Conservation (phyloP, 2,113 vertebrate genomes). For the Pongo abelii region DNA sequence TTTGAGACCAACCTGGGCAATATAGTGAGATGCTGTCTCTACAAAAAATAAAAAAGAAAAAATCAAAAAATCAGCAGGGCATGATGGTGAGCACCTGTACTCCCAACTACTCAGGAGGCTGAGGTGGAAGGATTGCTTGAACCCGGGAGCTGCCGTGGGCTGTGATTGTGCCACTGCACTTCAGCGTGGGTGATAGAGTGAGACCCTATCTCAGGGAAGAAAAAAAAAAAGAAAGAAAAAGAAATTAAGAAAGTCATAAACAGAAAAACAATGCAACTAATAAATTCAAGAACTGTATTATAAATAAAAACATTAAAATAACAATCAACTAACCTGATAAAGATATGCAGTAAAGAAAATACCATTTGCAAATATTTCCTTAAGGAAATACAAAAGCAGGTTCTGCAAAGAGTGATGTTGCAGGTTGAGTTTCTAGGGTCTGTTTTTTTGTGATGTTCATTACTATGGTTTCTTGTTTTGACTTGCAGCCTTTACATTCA, state of each 20-base stretch:
- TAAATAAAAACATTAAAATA: constrained; percentile 33
- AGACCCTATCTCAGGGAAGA: no score
- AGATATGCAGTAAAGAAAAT: not conserved
- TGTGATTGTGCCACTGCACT: no score
- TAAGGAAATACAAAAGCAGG: not conserved
- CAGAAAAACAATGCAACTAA: constrained; percentile 22
- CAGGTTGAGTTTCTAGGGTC: not conserved
- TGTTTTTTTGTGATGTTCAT: not conserved
- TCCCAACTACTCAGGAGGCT: no score
- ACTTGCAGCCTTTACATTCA: not conserved
- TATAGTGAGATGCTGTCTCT: no score
- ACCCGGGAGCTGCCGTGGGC: no score
- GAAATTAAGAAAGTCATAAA: constrained; percentile 36
- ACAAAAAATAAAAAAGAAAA: no score
- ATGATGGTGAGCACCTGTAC: no score
- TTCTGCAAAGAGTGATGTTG: not conserved
- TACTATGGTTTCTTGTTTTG: not conserved
- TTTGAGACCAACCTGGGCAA: no score
- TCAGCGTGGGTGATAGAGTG: no score
- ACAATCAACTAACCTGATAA: not conserved
- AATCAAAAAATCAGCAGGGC: no score
- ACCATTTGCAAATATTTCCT: not conserved
- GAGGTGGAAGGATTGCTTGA: no score
- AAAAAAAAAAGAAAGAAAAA: no score
- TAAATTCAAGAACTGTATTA: constrained; percentile 31